A percentile compares a stretch with the other conserved stretches of the same genome.
Evolutionary conservation across 2,888 invertebrate species (phyloP).

Genomic region (Eupithecia subfuscata): DNA sequence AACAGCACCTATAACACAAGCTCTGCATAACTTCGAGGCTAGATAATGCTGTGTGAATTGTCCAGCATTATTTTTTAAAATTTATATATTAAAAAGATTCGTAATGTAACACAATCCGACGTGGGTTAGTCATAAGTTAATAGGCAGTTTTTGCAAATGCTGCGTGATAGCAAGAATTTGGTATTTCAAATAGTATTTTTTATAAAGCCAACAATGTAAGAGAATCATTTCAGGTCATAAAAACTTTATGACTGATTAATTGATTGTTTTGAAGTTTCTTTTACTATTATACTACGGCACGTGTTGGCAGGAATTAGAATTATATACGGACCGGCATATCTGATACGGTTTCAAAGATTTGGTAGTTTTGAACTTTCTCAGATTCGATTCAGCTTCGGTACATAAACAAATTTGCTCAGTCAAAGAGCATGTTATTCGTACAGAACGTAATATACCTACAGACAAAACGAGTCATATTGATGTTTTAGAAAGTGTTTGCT

Average conservation of each 20-base stretch:
- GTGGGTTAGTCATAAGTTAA: not conserved
- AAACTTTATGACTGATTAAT: constrained; percentile 25
- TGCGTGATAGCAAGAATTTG: not conserved
- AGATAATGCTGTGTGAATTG: no score
- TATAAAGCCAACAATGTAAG: not conserved
- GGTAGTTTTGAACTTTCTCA: constrained; percentile 45
- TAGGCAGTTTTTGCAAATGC: no score
- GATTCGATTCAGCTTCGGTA: constrained; percentile 39
- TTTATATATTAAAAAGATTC: no score
- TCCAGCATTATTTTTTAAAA: no score
- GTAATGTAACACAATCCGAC: not conserved
- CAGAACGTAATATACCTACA: constrained; percentile 15
- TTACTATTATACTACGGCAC: constrained; percentile 33
- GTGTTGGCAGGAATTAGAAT: constrained; percentile 43
- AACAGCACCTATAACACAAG: no score
- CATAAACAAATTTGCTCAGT: constrained; percentile 32
- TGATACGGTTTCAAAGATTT: constrained; percentile 37
- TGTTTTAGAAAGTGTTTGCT: not conserved
- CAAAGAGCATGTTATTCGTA: constrained; percentile 32
- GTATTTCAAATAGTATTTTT: not conserved
- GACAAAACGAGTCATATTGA: not conserved
- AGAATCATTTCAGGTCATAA: constrained; percentile 17
- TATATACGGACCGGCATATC: constrained; percentile 40
- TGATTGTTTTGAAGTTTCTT: constrained; percentile 26
- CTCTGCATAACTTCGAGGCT: no score